Evolutionary conservation across 2,888 invertebrate species (phyloP), one percentile per base, ranked within the genome.

Genomic region (Ctena decussata): DNA sequence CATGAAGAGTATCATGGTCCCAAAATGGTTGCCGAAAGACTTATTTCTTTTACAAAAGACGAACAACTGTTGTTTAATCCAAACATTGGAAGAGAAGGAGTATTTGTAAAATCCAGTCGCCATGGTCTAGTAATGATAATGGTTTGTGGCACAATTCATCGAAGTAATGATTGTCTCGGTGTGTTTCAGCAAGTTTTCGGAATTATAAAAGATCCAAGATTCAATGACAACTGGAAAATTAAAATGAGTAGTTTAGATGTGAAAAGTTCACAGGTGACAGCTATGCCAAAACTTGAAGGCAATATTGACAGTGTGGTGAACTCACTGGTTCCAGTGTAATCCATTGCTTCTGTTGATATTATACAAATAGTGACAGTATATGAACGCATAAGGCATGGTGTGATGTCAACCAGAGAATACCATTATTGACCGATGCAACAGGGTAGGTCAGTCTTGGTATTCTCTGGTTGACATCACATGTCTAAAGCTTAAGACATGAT

Each of bases 191-290:
- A 97, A 91, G 96, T 96, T 69, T 97, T 97, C 95, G 97, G 97
- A 0, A 95, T 97, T 57, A 96, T 97, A 32, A 96, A 97, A 84
- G 97, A 97, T 94, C 97, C 97, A 0, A 96, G 96, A 74, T 95
- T 96, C 39, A 96, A 96, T n/a, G 97, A 97, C 92, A 97, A 97
- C 93, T 97, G 97, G 97, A 97, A 97, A 95, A 96, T 97, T 32
- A 97, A 97, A 93, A 96, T 96, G n/a, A 96, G 96, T 8, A 89
- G 89, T 74, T 76, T 94, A 18, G 90, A 90, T 60, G 77, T 93
- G 53, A 74, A 82, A 57, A 86, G 86, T 46, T 74, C 87, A 11
- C 77, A 82, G 69, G 85, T 89, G 0, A 82, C 77, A 12, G 46
- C 85, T 18, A 79, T 89, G 44, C 93, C 93, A 27, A 89, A 82